Evolutionary conservation across 2,888 invertebrate genomes (phyloP), one percentile per base, ranked within the genome.

Genomic region (Pammene fasciana): DNA sequence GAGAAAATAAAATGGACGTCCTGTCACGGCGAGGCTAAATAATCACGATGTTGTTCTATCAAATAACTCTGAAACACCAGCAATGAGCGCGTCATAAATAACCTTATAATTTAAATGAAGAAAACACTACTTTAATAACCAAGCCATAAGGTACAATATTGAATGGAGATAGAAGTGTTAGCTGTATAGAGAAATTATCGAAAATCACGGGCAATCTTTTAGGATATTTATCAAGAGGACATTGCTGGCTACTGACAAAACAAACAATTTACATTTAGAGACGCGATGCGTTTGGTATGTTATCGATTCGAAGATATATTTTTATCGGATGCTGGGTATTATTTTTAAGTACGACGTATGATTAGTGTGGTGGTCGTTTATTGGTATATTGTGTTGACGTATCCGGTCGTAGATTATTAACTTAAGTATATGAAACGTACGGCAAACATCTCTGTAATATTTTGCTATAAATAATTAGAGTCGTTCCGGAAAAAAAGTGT

Each of bases 191-290:
- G 87, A 89, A 87, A 92, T 91, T 92, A 92, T 92, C 90, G 88
- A 81, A 83, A 79, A 84, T 86, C 83, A 86, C 83, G 87, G 86
- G 88, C 91, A 89, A 92, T 92, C 91, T 92, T 86, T 88, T 85
- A 88, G 90, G 90, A 87, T 90, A 92, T 92, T 92, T 92, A 92
- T 92, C 92, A 92, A 89, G 78, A 84, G 86, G 92, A 92, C 90
- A 89, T 88, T 87, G 86, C 87, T 87, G 85, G 92, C 92, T 92
- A 92, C 92, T 87, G 92, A 89, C 87, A 87, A 88, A 90, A 89
- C 85, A 86, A 89, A 89, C 88, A 88, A 88, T 87, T 86, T 79
- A 87, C 86, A 86, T 79, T 82, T 90, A 88, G 88, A 83, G 87
- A 83, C 78, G 88, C 72, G 74, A 71, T 59, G 72, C 76, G 76